Evolutionary conservation across 2,113 vertebrate genomes (phyloP).

Genomic region (Alectura lathami): DNA sequence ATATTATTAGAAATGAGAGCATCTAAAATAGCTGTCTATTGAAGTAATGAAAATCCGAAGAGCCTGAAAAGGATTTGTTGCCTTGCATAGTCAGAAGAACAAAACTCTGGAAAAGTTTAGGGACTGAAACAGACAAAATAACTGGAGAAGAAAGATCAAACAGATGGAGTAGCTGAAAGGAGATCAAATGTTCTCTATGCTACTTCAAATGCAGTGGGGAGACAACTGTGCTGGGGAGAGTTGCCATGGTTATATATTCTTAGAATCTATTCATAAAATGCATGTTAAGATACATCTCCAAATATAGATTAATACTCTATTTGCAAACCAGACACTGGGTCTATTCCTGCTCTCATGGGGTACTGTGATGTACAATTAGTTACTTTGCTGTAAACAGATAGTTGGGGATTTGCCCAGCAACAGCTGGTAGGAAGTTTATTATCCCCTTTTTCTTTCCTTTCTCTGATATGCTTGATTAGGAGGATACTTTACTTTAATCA

Average conservation of each 20-base stretch:
- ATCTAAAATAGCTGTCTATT: not conserved
- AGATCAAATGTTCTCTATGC: not conserved
- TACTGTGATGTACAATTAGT: not conserved
- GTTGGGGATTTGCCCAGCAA: not conserved
- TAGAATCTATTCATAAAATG: not conserved
- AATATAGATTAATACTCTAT: not conserved
- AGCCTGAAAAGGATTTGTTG: not conserved
- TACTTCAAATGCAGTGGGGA: not conserved
- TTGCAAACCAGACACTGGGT: not conserved
- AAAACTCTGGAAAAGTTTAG: not conserved
- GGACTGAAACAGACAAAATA: not conserved
- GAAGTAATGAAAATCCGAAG: not conserved
- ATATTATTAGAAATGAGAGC: not conserved
- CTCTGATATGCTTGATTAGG: not conserved
- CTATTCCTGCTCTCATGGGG: not conserved
- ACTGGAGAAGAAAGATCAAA: not conserved
- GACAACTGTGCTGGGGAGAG: not conserved
- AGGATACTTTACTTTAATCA: not conserved
- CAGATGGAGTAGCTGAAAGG: not conserved
- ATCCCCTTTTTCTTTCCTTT: not conserved
- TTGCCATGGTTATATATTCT: not conserved
- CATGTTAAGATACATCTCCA: not conserved
- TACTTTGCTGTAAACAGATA: not conserved
- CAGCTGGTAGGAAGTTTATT: not conserved
- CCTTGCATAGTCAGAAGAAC: not conserved